Percentiles rank a stretch among this genome's conserved stretches.
These are phyloP conservation scores for Candidula unifasciata DNA, from an alignment of 2,888 invertebrate species.

Conservation along the genomic window DNA sequence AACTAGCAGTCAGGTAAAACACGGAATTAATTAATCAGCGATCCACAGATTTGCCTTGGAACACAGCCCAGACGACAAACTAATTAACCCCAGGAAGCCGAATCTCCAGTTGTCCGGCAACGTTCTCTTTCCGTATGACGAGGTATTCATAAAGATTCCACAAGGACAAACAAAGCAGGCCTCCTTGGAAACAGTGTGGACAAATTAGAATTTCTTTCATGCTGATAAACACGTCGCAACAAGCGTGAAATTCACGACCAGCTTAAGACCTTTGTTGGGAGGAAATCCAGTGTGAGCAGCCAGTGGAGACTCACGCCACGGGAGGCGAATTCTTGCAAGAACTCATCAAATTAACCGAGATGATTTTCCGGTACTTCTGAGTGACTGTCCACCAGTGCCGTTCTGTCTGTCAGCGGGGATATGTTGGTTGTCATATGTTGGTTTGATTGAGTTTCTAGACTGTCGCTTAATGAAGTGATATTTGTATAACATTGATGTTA, in stretches of 20 bases:
- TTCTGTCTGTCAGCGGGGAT: constrained; percentile 4
- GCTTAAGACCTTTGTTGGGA: constrained; percentile 36
- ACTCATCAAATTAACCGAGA: constrained; percentile 36
- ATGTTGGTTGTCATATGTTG: background rate
- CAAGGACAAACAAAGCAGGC: constrained; percentile 11
- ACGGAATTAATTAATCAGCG: constrained; percentile 36
- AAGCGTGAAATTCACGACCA: constrained; percentile 20
- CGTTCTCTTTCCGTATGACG: constrained; percentile 10
- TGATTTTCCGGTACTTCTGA: constrained; percentile 18
- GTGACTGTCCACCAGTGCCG: background rate
- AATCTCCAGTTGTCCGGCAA: background rate
- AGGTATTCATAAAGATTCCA: constrained; percentile 5
- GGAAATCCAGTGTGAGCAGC: background rate
- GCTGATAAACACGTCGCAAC: constrained; percentile 29
- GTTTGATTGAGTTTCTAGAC: background rate
- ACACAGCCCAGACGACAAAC: constrained; percentile 24
- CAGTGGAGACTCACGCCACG: constrained; percentile 17
- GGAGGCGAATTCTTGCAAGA: constrained; percentile 20
- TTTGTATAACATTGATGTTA: background rate
- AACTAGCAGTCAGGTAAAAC: constrained; percentile 28
- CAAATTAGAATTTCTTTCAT: constrained; percentile 37
- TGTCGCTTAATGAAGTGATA: background rate
- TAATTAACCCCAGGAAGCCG: constrained; percentile 15
- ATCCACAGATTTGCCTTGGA: constrained; percentile 15
- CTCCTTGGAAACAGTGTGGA: background rate